Conservation (phyloP, 2,797 vertebrate genomes). For the Eleutherodactylus coqui region DNA sequence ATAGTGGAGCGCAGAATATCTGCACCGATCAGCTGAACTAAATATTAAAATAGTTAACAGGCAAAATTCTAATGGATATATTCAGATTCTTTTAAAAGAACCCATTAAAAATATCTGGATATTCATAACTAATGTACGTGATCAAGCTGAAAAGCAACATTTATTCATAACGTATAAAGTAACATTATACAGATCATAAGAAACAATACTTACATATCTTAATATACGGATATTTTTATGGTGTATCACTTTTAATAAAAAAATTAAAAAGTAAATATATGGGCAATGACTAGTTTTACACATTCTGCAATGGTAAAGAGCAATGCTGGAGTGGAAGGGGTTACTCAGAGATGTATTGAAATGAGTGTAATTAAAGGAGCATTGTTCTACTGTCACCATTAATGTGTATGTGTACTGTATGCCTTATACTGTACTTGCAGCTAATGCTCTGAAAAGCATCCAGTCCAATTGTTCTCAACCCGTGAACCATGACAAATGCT, state of each 20-base stretch:
- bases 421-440: conserved; percentile 26
- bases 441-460: neutral
- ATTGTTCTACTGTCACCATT: neutral
- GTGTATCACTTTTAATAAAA: neutral
- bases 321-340: neutral
- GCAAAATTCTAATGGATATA: neutral
- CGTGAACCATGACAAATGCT: conserved; percentile 10
- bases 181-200: neutral
- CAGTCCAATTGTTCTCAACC: conserved; percentile 35
- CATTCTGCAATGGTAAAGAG: neutral
- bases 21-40: neutral
- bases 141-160: neutral
- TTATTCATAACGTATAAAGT: no score
- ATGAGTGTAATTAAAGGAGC: neutral
- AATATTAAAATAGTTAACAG: no score
- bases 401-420: conserved; percentile 3
- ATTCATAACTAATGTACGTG: neutral
- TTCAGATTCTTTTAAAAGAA: no score
- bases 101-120: neutral
- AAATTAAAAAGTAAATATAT: neutral
- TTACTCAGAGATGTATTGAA: conserved; percentile 1
- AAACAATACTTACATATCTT: neutral
- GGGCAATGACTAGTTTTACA: neutral
- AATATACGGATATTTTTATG: neutral
- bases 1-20: neutral